Percentiles rank a stretch among this genome's conserved stretches.
Evolutionary conservation across 2,113 vertebrate species (phyloP).

Genomic region (Pagrus major): DNA sequence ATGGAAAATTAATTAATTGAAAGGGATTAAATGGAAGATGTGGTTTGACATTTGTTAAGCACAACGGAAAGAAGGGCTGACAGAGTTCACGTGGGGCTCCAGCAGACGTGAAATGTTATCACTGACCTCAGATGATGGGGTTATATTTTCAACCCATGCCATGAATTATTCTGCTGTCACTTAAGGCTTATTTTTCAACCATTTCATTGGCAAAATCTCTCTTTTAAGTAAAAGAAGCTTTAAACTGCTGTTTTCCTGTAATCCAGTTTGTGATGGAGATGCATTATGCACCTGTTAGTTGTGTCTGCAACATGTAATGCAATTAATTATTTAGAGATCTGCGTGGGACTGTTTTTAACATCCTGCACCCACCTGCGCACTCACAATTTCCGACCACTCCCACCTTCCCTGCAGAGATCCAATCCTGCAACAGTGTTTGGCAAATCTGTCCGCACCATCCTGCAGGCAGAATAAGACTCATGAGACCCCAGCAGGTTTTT

Average conservation of each 20-base stretch:
- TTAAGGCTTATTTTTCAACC: no score
- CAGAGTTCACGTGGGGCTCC: background rate
- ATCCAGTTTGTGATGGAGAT: constrained; percentile 12
- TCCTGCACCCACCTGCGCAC: constrained; percentile 34
- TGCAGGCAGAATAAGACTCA: background rate
- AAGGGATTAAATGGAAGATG: background rate
- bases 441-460: constrained; percentile 1
- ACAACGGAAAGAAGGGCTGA: background rate
- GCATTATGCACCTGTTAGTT: constrained; percentile 1
- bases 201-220: background rate
- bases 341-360: constrained; percentile 24
- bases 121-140: background rate
- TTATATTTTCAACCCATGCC: background rate
- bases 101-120: background rate
- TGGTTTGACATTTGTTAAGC: constrained; percentile 23
- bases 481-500: background rate
- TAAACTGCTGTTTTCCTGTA: background rate
- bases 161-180: background rate
- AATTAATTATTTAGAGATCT: constrained; percentile 46
- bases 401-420: constrained; percentile 2
- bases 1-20: constrained; percentile 12
- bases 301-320: constrained; percentile 16
- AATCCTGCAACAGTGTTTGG: background rate
- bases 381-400: constrained; percentile 19
- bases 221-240: background rate